Conservation (phyloP, 2,797 vertebrate species). For the Melanotaenia boesemani region DNA sequence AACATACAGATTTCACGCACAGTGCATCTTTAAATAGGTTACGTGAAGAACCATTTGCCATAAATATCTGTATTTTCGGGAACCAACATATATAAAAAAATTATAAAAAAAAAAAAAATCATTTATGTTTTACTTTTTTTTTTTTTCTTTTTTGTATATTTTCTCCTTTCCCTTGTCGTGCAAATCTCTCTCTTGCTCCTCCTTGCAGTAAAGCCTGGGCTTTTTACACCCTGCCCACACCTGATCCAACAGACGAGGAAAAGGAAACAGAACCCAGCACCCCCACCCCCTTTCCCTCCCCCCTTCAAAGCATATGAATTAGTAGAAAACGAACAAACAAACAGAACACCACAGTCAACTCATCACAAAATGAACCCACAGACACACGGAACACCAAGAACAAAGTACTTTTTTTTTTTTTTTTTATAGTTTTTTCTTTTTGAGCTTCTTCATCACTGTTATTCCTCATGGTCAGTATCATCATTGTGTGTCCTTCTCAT, state of each 20-base stretch:
- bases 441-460: constrained; percentile 61
- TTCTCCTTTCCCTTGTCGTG: constrained; percentile 64
- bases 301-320: constrained; percentile 78
- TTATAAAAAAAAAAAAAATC: constrained; percentile 53
- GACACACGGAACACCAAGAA: constrained; percentile 87
- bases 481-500: constrained; percentile 63
- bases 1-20: constrained; percentile 86
- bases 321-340: constrained; percentile 83
- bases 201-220: constrained; percentile 46
- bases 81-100: constrained; percentile 86
- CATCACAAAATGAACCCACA: constrained; percentile 86
- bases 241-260: constrained; percentile 59
- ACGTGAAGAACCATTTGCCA: constrained; percentile 86
- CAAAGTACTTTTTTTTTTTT: constrained; percentile 75
- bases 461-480: constrained; percentile 64
- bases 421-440: constrained; percentile 40
- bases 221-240: constrained; percentile 45
- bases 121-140: constrained; percentile 57
- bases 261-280: constrained; percentile 71
- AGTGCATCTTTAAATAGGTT: constrained; percentile 88
- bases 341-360: constrained; percentile 86
- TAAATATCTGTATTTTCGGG: constrained; percentile 86
- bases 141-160: constrained; percentile 61
- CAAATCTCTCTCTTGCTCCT: constrained; percentile 68
- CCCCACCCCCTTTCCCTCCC: constrained; percentile 25